These are phyloP conservation scores for Trachelus troglodyta DNA, from an alignment of 2,888 invertebrate genomes.

Conservation along the genomic window DNA sequence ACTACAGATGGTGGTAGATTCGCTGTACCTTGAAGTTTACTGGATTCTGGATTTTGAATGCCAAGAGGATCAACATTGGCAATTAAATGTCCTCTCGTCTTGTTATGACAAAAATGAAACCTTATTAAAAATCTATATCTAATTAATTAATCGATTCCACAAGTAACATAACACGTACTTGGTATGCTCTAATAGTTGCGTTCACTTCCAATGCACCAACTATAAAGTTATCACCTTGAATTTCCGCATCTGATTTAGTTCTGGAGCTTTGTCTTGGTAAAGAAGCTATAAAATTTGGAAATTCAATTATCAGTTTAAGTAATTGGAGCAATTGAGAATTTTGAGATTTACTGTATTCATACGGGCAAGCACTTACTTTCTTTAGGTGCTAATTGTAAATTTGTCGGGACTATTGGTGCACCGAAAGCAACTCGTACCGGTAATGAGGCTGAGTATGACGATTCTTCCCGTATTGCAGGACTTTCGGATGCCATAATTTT, in stretches of 20 bases:
- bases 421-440: not conserved
- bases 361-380: constrained; percentile 4
- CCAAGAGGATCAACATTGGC: constrained; percentile 86
- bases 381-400: constrained; percentile 6
- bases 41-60: constrained; percentile 66
- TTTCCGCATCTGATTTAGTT: constrained; percentile 28
- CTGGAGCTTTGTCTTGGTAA: constrained; percentile 22
- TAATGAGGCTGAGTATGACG: not conserved
- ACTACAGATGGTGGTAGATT: constrained; percentile 49
- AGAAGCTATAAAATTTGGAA: not conserved
- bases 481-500: constrained; percentile 19
- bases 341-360: not conserved
- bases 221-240: constrained; percentile 30
- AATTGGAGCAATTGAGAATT: not conserved
- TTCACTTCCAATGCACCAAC: constrained; percentile 42
- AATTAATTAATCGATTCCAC: not conserved
- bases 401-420: not conserved
- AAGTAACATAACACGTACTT: constrained; percentile 33
- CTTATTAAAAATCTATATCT: not conserved
- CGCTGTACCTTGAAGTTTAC: constrained; percentile 43
- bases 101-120: constrained; percentile 37
- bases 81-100: constrained; percentile 86
- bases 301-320: not conserved
- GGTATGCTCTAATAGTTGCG: constrained; percentile 54
- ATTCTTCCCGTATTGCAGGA: not conserved